A percentile compares a stretch with the other conserved stretches of the same genome.
Evolutionary conservation across 2,113 vertebrate genomes (phyloP).

Genomic region (Podarcis muralis): DNA sequence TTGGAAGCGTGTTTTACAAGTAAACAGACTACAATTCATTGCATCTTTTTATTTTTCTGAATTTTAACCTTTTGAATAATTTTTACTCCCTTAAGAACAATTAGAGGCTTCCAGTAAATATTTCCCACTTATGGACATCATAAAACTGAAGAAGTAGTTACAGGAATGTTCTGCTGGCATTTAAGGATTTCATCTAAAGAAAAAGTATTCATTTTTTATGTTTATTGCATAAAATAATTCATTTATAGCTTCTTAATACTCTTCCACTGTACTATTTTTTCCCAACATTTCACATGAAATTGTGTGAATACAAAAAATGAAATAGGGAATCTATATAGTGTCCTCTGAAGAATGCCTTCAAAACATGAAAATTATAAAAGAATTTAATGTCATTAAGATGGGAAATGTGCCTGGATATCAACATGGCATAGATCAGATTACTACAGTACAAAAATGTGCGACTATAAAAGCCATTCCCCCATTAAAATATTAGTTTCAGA

Average conservation of each 20-base stretch:
- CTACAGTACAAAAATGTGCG: constrained; percentile 30
- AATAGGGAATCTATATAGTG: constrained; percentile 42
- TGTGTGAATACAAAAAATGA: constrained; percentile 58
- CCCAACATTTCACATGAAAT: constrained; percentile 50
- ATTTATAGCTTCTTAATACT: constrained; percentile 56
- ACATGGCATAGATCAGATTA: constrained; percentile 29
- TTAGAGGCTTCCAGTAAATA: constrained; percentile 47
- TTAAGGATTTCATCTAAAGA: constrained; percentile 42
- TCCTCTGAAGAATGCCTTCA: constrained; percentile 32
- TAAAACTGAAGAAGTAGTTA: constrained; percentile 50
- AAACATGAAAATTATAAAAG: constrained; percentile 37
- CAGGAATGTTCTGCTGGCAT: constrained; percentile 55
- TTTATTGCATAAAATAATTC: constrained; percentile 78
- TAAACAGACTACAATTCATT: constrained; percentile 66
- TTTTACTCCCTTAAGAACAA: constrained; percentile 51
- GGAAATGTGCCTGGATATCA: constrained; percentile 20
- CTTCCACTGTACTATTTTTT: constrained; percentile 41
- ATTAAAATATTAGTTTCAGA: constrained; percentile 38
- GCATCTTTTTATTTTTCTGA: constrained; percentile 61
- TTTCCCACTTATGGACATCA: constrained; percentile 51
- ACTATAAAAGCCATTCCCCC: constrained; percentile 33
- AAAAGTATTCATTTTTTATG: constrained; percentile 47
- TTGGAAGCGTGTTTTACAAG: constrained; percentile 45
- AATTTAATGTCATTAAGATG: constrained; percentile 40
- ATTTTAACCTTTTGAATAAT: constrained; percentile 51